Evolutionary conservation across 2,113 vertebrate genomes (phyloP), one percentile per base, ranked within the genome.

Genomic region (Proteles cristata): DNA sequence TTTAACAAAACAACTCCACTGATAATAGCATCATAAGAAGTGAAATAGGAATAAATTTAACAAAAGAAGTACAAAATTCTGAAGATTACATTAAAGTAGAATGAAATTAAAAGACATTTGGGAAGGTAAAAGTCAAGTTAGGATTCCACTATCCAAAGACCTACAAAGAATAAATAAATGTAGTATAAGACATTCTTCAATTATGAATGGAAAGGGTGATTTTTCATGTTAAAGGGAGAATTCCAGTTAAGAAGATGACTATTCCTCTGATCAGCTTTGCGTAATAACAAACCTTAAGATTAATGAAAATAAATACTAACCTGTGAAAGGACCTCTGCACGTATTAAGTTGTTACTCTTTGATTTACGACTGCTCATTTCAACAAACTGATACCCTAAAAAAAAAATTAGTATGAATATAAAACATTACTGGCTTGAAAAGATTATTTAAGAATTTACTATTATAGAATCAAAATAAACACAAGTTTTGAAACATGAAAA

Each of bases 311-410:
- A 63, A 0, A 68, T 39, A 98, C 99, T 94, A 77, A 99, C 99
- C 99, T 99, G 98, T 53, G 98, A 99, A 97, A 99, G 97, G 94
- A 98, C 99, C 95, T 99, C 99, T 84, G 98, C 97, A 0, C 96
- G 93, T 21, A 98, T 73, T 74, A 97, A 93, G n/a, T 21, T 98
- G 82, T 26, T 98, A 21, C 98, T 98, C 88, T 98, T 99, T 2
- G 50, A 68, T 96, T 99, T 99, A 69, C 99, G 99, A 96, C 99
- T 99, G 83, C 96, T 99, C 99, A 99, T 99, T 53, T 96, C 45
- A 11, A 96, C 81, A 95, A 85, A 55, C 39, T 94, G 77, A 19
- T 90, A 12, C 97, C 96, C 97, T 96, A 31, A 88, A 95, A 96
- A 95, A 85, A 93, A 74, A 93, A 71, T 28, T 28, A 48, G 39